Base-by-base conservation (phyloP, 2,113 vertebrate genomes). In the Indicator indicator region DNA sequence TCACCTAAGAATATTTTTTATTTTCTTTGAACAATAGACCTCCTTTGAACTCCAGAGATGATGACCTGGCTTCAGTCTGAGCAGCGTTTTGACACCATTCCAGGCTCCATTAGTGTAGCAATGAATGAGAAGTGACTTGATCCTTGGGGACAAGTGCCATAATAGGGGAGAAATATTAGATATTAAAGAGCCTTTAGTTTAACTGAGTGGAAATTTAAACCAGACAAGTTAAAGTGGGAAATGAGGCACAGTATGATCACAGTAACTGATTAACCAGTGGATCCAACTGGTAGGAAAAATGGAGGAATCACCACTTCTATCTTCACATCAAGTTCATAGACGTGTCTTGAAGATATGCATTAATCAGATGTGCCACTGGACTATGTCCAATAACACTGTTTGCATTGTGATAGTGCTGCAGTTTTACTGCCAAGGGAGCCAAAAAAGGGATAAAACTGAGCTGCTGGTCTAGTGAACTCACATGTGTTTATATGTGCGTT, bases 201-300 rank as follows among this genome's bases (percentile, higher is more conserved):
- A 85, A 87, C 68, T 58, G 44, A 58, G 62, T 83, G 84, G 52
- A 91, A 92, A 94, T 85, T 94, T 70, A 88, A 94, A 77, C 59
- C 28, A 76, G 82, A 60, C 46, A 89, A 56, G 56, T 89, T 94
- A 69, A 91, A 52, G 3, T 68, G 42, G 72, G 52, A 92, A 96
- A 91, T 60, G 60, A 89, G 52, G 46, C 52, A 91, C 46, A 63
- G 28, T 72, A 40, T 83, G 79, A 77, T 73, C 20, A 44, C 32
- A 87, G 56, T 74, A 72, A 48, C 46, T 89, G 87, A 85, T 92
- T 85, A 92, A 59, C 55, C 56, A 74, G 46, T 77, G n/a, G 64
- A 74, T 80, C 27, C 80, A 83, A 80, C n/a, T 11, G 83, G 55
- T 59, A 85, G 72, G 24, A 83, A 85, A 95, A 95, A 73, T 36